These are phyloP conservation scores for Cariama cristata DNA, from an alignment of 2,113 vertebrate genomes.

Conservation along the genomic window DNA sequence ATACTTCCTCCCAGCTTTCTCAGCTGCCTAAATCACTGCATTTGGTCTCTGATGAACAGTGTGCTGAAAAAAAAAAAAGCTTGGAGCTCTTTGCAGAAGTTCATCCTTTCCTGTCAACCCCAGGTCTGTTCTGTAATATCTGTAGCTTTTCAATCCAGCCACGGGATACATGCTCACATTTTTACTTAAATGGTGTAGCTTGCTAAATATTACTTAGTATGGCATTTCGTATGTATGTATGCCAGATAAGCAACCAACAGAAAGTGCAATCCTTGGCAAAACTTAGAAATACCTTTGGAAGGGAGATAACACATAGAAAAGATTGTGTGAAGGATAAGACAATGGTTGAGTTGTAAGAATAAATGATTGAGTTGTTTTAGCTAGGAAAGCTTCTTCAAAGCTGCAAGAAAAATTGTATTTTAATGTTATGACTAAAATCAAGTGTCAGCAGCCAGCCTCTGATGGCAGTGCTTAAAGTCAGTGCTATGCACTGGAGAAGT, in stretches of 20 bases:
- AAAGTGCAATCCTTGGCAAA: neutral
- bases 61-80: neutral
- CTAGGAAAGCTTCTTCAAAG: neutral
- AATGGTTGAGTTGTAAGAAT: neutral
- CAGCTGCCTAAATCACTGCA: accelerated
- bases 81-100: neutral
- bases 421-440: neutral
- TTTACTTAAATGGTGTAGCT: neutral
- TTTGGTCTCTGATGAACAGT: neutral
- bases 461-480: neutral
- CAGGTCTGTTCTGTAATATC: neutral
- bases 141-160: neutral
- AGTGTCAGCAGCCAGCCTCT: neutral
- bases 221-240: neutral
- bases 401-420: neutral
- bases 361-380: neutral
- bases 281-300: neutral
- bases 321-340: neutral
- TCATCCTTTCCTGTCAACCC: neutral
- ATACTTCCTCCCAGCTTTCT: neutral
- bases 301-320: neutral
- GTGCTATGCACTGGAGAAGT: neutral
- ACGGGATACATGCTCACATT: neutral
- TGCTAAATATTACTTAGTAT: neutral
- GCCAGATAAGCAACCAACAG: neutral